A percentile compares a stretch with the other conserved stretches of the same genome.
These are phyloP conservation scores for Bradypodion pumilum DNA, from an alignment of 2,797 vertebrate species.

Conservation along the genomic window DNA sequence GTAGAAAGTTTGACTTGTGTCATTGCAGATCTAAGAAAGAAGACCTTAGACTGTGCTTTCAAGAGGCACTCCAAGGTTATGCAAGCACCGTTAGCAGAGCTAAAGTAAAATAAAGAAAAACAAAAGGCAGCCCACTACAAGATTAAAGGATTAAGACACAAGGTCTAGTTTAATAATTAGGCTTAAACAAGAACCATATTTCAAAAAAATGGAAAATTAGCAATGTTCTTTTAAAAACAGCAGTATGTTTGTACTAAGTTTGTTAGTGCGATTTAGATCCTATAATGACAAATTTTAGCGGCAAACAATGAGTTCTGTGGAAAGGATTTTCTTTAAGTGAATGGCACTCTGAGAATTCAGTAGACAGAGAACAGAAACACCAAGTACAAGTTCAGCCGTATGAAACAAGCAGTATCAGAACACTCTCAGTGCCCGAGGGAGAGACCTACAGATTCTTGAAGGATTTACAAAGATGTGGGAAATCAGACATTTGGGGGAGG, in stretches of 20 bases:
- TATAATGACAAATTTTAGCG: conserved; percentile 13
- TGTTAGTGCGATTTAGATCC: not conserved
- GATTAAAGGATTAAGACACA: not conserved
- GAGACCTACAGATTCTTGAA: conserved; percentile 12
- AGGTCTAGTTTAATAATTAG: not conserved
- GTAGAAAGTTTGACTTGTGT: not conserved
- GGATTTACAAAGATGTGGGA: not conserved
- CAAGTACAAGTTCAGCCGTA: conserved; percentile 22
- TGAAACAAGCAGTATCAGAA: conserved; percentile 15
- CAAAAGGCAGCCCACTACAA: not conserved
- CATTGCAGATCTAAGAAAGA: not conserved
- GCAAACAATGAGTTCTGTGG: conserved; percentile 1
- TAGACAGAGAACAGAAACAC: conserved; percentile 9
- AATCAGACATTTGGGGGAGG: not conserved
- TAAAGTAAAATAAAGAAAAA: not conserved
- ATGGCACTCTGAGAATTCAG: conserved; percentile 16
- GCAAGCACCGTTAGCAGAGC: not conserved
- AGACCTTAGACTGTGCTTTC: not conserved
- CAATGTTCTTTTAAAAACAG: not conserved
- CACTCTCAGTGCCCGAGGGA: not conserved
- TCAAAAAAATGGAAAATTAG: not conserved
- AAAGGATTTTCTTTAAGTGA: conserved; percentile 19
- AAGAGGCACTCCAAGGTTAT: not conserved
- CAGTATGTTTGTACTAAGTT: not conserved
- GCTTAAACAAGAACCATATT: not conserved